A percentile compares a stretch with the other conserved stretches of the same genome.
These are phyloP conservation scores for Tuta absoluta DNA, from an alignment of 2,888 invertebrate species.

Conservation along the genomic window DNA sequence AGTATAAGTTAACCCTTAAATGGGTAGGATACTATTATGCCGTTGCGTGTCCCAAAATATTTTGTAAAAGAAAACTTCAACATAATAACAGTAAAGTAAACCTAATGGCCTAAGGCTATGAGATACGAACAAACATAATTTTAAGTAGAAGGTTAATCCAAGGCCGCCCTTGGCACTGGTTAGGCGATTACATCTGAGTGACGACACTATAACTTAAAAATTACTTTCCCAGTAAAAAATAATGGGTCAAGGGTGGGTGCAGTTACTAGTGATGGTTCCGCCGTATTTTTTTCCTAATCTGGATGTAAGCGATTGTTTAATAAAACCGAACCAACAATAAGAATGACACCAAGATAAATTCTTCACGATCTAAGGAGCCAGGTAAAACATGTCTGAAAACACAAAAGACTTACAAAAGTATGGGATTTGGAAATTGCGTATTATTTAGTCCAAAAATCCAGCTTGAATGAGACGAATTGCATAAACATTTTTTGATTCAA, in stretches of 20 bases:
- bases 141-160: conserved; percentile 6
- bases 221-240: conserved; percentile 25
- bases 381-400: too few relatives aligned
- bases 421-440: too few relatives aligned
- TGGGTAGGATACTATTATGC: background rate
- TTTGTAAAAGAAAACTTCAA: conserved; percentile 3
- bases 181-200: conserved; percentile 6
- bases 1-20: too few relatives aligned
- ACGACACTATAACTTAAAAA: conserved; percentile 25
- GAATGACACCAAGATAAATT: background rate
- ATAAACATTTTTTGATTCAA: too few relatives aligned
- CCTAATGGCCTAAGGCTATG: conserved; percentile 10
- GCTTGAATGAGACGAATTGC: too few relatives aligned
- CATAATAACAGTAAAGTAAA: conserved; percentile 18
- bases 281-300: background rate
- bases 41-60: background rate
- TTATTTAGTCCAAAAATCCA: too few relatives aligned
- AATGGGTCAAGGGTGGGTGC: background rate
- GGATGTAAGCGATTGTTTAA: too few relatives aligned
- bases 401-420: too few relatives aligned
- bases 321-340: too few relatives aligned
- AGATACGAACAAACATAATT: conserved; percentile 15
- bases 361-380: too few relatives aligned
- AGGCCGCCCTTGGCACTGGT: conserved; percentile 13
- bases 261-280: background rate